Evolutionary conservation across 2,797 vertebrate species (phyloP), one percentile per base, ranked within the genome.

Genomic region (Synanceia verrucosa): DNA sequence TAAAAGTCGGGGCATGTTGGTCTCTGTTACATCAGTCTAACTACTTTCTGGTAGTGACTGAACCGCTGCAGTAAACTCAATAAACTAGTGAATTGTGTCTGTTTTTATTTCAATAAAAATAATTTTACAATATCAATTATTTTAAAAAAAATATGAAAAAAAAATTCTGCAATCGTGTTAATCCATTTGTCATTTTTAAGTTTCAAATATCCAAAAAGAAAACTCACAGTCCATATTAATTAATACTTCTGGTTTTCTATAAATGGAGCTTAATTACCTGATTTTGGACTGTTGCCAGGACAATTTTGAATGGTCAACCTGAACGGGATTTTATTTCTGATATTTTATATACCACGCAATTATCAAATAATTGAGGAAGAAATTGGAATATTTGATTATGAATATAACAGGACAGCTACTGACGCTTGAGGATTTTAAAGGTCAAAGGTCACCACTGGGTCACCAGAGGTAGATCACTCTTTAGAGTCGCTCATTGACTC

Each of bases 361-460:
- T 33, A 34, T 50, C 3, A 26, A 33, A 57, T 57, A 24, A 24
- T 12, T 39, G 2, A 48, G 14, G 28, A 34, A 52, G 36, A 34
- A 46, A 18, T 28, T 57, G 12, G 1, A 28, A 37, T 12, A 14
- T 33, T 13, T 26, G 5, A 48, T 16, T 4, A 50, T 29, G 4
- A 28, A 65, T 26, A 50, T 24, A 47, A 23, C 51, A 53, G 31
- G 6, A 24, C 23, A 39, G 8, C 14, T 23, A 23, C 9, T 29
- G 12, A 47, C 33, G 33, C 14, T 16, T 44, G 29, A 14, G 47
- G 10, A 41, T 39, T 11, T 13, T 21, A 19, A 36, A 19, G 72
- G 74, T 81, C 76, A 85, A 72, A 86, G 80, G 83, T 89, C 71
- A 69, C 10, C 33, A 13, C 3, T 10, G 21, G 74, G 70, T 78